Conservation (phyloP, 2,113 vertebrate species). For the Paramormyrops kingsleyae region DNA sequence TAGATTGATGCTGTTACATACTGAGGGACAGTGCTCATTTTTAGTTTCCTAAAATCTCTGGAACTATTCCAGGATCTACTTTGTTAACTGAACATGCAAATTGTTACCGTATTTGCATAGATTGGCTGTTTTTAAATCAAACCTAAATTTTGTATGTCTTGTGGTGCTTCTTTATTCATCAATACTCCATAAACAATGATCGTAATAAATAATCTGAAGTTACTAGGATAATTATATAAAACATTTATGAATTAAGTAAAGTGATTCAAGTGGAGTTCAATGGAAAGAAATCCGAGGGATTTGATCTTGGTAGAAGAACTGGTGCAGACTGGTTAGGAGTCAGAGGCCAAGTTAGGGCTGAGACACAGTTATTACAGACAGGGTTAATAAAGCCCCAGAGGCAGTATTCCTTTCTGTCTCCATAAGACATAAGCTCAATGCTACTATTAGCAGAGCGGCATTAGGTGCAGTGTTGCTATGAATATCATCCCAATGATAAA, state of each 20-base stretch:
- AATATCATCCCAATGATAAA: neutral
- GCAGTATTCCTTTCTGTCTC: neutral
- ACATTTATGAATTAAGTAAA: neutral
- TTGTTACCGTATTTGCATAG: neutral
- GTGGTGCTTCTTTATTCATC: neutral
- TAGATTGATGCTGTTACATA: neutral
- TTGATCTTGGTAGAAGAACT: neutral
- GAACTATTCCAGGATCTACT: neutral
- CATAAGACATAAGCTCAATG: neutral
- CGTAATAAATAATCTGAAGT: neutral
- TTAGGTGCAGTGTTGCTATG: neutral
- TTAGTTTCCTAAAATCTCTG: neutral
- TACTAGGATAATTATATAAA: neutral
- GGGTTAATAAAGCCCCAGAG: neutral
- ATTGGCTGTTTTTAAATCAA: no score
- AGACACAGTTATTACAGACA: neutral
- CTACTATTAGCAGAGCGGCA: neutral
- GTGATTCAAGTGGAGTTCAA: neutral
- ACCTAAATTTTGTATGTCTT: neutral
- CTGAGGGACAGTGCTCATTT: neutral
- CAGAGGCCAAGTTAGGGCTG: neutral
- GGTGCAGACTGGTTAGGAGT: neutral
- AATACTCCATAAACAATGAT: neutral
- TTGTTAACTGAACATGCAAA: neutral
- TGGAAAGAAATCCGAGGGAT: neutral